phyloP scores from a whole-genome alignment of 2,888 invertebrate genomes.

The Sylvicola cinctus region DNA sequence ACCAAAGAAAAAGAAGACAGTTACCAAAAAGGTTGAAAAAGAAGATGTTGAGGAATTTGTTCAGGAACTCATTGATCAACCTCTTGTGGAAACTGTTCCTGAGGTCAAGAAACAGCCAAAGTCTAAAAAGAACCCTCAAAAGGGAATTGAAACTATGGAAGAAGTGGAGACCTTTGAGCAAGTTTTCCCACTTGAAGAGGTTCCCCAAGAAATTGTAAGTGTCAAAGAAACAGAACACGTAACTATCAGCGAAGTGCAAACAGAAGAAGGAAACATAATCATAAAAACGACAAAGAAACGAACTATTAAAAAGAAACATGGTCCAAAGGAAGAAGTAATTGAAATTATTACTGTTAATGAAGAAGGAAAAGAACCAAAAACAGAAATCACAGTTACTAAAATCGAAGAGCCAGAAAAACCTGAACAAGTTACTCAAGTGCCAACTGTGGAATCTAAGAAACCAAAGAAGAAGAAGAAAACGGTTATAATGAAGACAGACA shows the following conservation, averaged over 20 bases:
- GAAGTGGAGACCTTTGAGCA: neutral
- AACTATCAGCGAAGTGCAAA: constrained; percentile 3
- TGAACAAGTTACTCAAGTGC: constrained; percentile 6
- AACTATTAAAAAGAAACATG: constrained; percentile 22
- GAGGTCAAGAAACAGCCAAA: constrained; percentile 8
- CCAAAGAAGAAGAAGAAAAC: constrained; percentile 4
- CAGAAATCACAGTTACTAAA: constrained; percentile 22
- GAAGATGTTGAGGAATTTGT: constrained; percentile 3
- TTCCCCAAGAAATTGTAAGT: constrained; percentile 14
- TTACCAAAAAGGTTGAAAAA: neutral
- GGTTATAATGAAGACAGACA: constrained; percentile 11
- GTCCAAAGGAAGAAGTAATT: constrained; percentile 20
- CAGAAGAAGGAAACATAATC: constrained; percentile 21
- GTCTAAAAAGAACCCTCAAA: constrained; percentile 4
- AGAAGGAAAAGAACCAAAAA: constrained; percentile 23
- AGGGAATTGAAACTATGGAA: constrained; percentile 4
- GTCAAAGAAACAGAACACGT: too few relatives aligned
- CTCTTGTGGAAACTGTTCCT: constrained; percentile 29
- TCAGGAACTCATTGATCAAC: neutral
- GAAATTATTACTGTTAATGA: constrained; percentile 21
- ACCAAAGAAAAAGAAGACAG: constrained; percentile 8
- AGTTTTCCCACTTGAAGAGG: constrained; percentile 11
- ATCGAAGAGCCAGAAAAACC: constrained; percentile 8
- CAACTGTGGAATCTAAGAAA: neutral
- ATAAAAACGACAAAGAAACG: constrained; percentile 25